Evolutionary conservation across 92 coral and sea anemone species (phyloP), one percentile per base, ranked within the genome.

Genomic region (Epizoanthus fatuus): DNA sequence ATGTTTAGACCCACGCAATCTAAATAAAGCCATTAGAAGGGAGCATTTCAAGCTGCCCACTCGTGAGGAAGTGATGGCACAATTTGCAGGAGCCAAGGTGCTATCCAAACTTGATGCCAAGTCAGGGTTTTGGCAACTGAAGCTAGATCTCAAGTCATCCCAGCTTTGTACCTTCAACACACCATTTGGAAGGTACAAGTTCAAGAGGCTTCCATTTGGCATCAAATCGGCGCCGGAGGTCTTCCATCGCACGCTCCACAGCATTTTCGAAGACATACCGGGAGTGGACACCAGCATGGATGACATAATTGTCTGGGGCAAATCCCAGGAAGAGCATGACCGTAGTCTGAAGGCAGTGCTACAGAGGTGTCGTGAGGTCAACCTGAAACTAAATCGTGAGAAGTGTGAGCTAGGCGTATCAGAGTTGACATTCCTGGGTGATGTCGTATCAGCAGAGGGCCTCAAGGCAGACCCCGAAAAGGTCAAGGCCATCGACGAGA

Each of bases 201-300:
- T 89, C 74, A 71, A 67, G 55, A 73, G 86, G 67, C 80, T 87
- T 19, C 85, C 88, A 37, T 83, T 88, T 20, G 86, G 81, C 15
- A 55, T 87, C 44, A 59, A 87, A 73, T 87, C 81, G 38, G 77
- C 91, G 20, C 75, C 81, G 4, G 87, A 81, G 84, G 81, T 87
- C 20, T 87, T 70, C 83, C 77, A 87, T 17, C 39, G 87, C 20
- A 87, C 77, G 74, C 73, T 81, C 76, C 87, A 72, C 54, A 66
- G 74, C 8, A 72, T 57, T 69, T n/a, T 70, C 17, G 70, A 83
- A 88, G 90, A 70, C 52, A 62, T 89, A 63, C 84, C 84, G 14
- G 88, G 92, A 44, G 70, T 69, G 12, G 92, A 89, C 59, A 88
- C 70, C 54, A 59, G 84, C n/a, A 80, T 83, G 84, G 92, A 89